Conservation (phyloP, 2,113 vertebrate species). For the Scomber japonicus region DNA sequence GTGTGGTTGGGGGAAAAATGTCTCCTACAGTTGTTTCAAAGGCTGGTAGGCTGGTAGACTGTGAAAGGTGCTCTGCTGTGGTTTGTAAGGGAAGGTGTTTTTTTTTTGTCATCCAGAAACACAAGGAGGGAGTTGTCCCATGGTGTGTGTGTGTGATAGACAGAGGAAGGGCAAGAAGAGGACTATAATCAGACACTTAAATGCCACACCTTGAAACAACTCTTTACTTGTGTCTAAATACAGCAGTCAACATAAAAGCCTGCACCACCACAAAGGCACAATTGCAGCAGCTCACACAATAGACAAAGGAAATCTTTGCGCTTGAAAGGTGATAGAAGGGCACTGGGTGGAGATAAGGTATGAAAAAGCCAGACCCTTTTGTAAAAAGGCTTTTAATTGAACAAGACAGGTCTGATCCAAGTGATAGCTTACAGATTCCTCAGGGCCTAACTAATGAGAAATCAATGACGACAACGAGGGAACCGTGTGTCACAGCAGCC, state of each 20-base stretch:
- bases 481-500: slow-evolving; percentile 44
- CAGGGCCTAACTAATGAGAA: slow-evolving; percentile 69
- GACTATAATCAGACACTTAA: slow-evolving; percentile 50
- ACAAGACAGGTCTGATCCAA: slow-evolving; percentile 66
- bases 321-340: slow-evolving; percentile 5
- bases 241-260: slow-evolving; percentile 42
- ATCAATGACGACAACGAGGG: slow-evolving; percentile 72
- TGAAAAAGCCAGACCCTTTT: slow-evolving; percentile 20
- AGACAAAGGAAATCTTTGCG: slow-evolving; percentile 46
- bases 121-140: slow-evolving; percentile 35
- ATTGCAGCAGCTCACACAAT: slow-evolving; percentile 23
- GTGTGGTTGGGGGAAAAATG: slow-evolving; percentile 21
- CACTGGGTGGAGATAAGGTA: slow-evolving; percentile 9
- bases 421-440: slow-evolving; percentile 54
- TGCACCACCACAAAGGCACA: slow-evolving; percentile 1
- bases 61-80: slow-evolving; percentile 26
- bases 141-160: slow-evolving; percentile 46
- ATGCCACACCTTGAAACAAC: slow-evolving; percentile 60
- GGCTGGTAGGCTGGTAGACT: background rate
- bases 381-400: slow-evolving; percentile 65
- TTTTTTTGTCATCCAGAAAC: background rate
- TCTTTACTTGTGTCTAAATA: slow-evolving; percentile 53
- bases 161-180: slow-evolving; percentile 15
- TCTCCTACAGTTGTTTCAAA: slow-evolving; percentile 26
- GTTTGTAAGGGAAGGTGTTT: slow-evolving; percentile 1